A percentile compares a stretch with the other conserved stretches of the same genome.
Conservation (phyloP, 1,140 invertebrate species). For the Sycobia sp. region DNA sequence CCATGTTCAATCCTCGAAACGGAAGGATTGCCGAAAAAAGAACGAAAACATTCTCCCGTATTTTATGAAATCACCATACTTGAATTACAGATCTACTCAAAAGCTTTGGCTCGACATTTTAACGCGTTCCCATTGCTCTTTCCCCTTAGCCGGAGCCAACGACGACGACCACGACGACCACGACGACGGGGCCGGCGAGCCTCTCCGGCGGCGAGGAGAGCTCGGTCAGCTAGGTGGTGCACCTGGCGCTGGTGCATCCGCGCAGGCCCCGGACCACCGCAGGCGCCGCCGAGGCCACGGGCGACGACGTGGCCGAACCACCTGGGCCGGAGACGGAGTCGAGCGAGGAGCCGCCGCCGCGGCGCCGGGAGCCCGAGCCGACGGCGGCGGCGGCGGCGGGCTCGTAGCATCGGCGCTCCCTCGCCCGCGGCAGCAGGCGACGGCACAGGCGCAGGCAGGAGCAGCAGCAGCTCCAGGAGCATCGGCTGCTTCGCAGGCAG, state of each 20-base stretch:
- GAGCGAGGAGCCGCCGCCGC: not conserved
- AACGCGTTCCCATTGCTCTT: too few relatives aligned
- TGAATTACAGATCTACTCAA: too few relatives aligned
- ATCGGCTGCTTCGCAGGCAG: not conserved
- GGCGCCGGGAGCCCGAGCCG: not conserved
- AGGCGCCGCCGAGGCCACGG: slow-evolving; percentile 13
- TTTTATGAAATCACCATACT: too few relatives aligned
- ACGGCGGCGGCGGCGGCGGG: not conserved
- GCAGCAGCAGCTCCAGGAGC: not conserved
- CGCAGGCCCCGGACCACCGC: slow-evolving; percentile 31
- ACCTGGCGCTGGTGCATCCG: too few relatives aligned
- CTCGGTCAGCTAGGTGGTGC: slow-evolving; percentile 57
- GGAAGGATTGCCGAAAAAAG: too few relatives aligned
- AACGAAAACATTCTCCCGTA: too few relatives aligned
- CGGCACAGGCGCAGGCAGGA: not conserved
- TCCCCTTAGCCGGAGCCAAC: not conserved
- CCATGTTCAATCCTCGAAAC: too few relatives aligned
- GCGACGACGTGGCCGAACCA: not conserved
- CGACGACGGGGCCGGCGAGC: not conserved
- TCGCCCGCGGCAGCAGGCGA: not conserved
- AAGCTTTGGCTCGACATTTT: too few relatives aligned
- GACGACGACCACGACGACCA: not conserved
- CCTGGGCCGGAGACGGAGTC: not conserved
- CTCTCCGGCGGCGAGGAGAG: slow-evolving; percentile 50
- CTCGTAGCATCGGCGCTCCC: not conserved